Conservation (phyloP, 2,113 vertebrate genomes). For the Mungos mungo region DNA sequence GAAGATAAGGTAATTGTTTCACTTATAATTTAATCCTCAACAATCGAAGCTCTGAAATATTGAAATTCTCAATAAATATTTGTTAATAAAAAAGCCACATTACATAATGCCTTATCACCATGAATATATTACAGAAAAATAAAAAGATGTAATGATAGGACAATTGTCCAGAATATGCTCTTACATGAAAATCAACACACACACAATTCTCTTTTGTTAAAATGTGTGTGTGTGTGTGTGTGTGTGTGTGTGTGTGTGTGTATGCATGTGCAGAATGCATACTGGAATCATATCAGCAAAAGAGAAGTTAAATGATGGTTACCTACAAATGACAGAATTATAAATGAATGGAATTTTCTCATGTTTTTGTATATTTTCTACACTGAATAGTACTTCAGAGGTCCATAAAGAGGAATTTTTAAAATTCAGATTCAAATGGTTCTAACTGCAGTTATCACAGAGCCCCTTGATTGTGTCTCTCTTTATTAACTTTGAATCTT, state of each 20-base stretch:
- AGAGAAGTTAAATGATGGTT: conserved; percentile 13
- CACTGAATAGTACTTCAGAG: not conserved
- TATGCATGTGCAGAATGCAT: not conserved
- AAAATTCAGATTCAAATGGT: conserved; percentile 28
- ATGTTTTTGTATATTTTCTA: conserved; percentile 8
- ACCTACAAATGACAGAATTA: conserved; percentile 6
- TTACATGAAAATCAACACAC: not conserved
- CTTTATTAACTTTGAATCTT: conserved; percentile 44
- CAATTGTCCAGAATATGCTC: not conserved
- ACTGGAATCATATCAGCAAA: conserved; percentile 29
- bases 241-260: not conserved
- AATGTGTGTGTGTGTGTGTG: not conserved
- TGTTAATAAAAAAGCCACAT: not conserved
- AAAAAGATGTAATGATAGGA: not conserved
- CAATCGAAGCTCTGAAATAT: not conserved
- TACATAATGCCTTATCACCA: not conserved
- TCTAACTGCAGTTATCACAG: not conserved
- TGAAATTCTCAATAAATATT: not conserved
- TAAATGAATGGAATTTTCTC: not conserved
- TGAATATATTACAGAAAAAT: not conserved
- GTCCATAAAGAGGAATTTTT: not conserved
- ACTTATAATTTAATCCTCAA: not conserved
- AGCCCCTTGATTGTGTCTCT: not conserved
- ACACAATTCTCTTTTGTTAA: conserved; percentile 1
- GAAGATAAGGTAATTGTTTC: not conserved